Base-by-base conservation (phyloP, 2,888 invertebrate species). In the Dryomyza anilis region DNA sequence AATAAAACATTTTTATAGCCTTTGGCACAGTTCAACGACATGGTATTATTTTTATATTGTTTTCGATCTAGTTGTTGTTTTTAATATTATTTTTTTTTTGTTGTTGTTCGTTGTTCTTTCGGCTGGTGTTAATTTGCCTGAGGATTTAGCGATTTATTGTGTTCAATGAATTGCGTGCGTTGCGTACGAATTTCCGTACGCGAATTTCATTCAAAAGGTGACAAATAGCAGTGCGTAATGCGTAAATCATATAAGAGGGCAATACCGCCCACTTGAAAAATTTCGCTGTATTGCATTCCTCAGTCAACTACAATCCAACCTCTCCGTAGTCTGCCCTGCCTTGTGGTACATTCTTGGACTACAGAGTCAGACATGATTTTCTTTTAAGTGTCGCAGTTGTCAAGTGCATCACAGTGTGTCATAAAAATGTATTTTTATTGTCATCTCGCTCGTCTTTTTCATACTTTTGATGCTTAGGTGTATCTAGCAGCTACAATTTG, bases 21-120 rank as follows among this genome's bases (percentile, higher is more conserved):
- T 52, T 50, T 61, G 52, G 16, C 46, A 46, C 39, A 61, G 60
- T 52, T 61, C 60, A 61, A 52, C 60, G 60, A 61, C 60, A 21
- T 46, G 30, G 6, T 46, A n/a, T 23, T 21, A 36, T 56, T 19
- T 3, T 8, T 12, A 2, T 55, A 23, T 30, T 55, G 16, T 33
- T 36, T 33, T 27, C 23, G 16, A 16, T 33, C 8, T 53, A 14
- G 27, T 27, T 53, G 30, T n/a, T 53, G 27, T 53, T 21, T 16
- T 55, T 33, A 16, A 21, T 33, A 3, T 55, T 55, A 10, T 45
- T 57, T 57, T 7, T 33, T 1, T 45, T n/a, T 27, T 57, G 43
- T 43, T 39, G 43, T 43, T 39, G 43, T 43, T 43, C n/a, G 43
- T 57, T 25, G 25, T 52, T 29, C 8, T 25, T 36, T 56, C 7